Conservation (phyloP, 1,140 invertebrate species). For the Drosophila saltans region DNA sequence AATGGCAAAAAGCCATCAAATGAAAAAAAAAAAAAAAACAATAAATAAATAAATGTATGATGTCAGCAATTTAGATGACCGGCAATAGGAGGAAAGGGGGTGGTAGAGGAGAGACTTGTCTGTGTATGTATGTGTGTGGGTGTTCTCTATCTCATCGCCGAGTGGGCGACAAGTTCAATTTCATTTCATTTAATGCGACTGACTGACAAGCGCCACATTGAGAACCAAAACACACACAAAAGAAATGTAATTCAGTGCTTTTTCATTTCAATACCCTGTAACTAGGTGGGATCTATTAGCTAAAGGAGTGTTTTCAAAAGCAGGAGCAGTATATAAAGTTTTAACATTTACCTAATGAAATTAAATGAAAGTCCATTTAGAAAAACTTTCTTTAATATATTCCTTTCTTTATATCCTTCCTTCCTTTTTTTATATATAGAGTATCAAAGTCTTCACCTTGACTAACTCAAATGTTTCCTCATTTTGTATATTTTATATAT, state of each 20-base stretch:
- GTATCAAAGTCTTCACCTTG: not conserved
- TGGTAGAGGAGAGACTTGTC: not conserved
- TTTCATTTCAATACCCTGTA: too few relatives aligned
- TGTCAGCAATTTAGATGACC: constrained; percentile 53
- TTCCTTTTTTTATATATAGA: not conserved
- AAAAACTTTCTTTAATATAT: too few relatives aligned
- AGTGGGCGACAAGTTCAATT: constrained; percentile 74
- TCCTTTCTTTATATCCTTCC: too few relatives aligned
- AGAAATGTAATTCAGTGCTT: constrained; percentile 3
- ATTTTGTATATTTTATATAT: not conserved
- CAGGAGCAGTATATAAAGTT: too few relatives aligned
- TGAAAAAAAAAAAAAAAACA: not conserved
- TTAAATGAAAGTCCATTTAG: too few relatives aligned
- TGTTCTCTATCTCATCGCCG: constrained; percentile 26
- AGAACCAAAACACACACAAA: constrained; percentile 4
- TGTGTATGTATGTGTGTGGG: not conserved
- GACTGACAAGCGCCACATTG: constrained; percentile 18
- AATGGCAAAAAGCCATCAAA: constrained; percentile 35
- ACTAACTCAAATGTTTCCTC: not conserved
- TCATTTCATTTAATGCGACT: constrained; percentile 52
- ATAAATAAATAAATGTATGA: constrained; percentile 49
- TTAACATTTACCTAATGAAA: too few relatives aligned
- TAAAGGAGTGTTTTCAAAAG: too few relatives aligned
- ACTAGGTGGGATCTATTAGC: too few relatives aligned
- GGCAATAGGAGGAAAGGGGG: not conserved